Conservation (phyloP, 1,140 invertebrate genomes). For the Notospermus geniculatus region DNA sequence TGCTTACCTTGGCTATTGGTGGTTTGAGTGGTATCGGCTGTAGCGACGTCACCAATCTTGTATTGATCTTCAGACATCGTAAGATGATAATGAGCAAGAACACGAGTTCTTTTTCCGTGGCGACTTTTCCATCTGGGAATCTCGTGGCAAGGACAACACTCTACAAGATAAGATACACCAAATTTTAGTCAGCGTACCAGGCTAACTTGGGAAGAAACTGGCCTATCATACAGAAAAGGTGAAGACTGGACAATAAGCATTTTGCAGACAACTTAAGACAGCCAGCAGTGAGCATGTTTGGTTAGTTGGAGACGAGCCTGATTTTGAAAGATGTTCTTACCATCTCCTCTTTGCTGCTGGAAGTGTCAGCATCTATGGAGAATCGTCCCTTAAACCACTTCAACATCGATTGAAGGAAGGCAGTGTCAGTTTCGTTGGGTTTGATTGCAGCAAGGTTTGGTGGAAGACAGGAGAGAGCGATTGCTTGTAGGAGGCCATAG, state of each 20-base stretch:
- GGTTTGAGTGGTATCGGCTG: conserved; percentile 62
- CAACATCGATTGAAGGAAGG: conserved; percentile 10
- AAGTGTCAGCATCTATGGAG: background rate
- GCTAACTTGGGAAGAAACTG: background rate
- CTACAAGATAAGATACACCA: background rate
- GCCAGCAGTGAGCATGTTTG: no score
- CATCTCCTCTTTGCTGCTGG: background rate
- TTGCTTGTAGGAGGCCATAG: conserved; percentile 65
- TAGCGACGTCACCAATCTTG: conserved; percentile 71
- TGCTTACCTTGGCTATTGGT: conserved; percentile 9
- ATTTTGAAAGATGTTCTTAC: no score
- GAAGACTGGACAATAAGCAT: background rate
- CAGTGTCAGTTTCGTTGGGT: background rate
- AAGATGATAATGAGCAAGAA: conserved; percentile 71
- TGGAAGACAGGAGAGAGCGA: conserved; percentile 72
- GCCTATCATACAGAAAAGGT: background rate
- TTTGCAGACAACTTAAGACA: no score
- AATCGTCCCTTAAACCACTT: conserved; percentile 23
- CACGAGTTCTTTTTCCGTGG: background rate
- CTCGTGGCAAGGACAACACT: background rate
- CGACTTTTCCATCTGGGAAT: background rate
- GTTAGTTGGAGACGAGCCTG: no score
- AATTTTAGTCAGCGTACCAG: background rate
- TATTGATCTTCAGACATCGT: conserved; percentile 75
- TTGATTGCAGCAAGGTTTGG: conserved; percentile 25